Percentiles rank a stretch among this genome's conserved stretches.
Conservation (phyloP, 2,797 vertebrate species). For the Eutrigla gurnardus region DNA sequence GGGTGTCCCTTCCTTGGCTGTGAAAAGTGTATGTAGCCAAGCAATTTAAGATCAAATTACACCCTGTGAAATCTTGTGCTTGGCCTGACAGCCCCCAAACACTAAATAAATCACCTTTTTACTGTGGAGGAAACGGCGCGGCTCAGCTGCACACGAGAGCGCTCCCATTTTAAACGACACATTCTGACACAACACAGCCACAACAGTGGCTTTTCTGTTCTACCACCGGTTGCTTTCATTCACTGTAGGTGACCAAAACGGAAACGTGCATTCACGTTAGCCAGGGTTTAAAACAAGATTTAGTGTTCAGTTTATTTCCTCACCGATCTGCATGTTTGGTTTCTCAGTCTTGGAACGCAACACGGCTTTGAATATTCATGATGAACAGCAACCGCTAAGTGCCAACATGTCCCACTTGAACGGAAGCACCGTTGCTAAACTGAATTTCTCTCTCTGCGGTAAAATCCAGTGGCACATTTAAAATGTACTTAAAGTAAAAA, state of each 20-base stretch:
- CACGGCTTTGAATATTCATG: slow-evolving; percentile 69
- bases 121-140: slow-evolving; percentile 58
- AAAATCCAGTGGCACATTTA: slow-evolving; percentile 25
- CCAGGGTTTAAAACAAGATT: slow-evolving; percentile 41
- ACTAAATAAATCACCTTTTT: slow-evolving; percentile 75
- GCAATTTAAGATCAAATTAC: slow-evolving; percentile 75
- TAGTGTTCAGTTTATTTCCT: slow-evolving; percentile 37
- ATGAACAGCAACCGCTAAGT: slow-evolving; percentile 47
- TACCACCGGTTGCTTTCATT: slow-evolving; percentile 32
- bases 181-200: slow-evolving; percentile 54
- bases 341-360: slow-evolving; percentile 52
- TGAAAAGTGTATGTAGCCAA: slow-evolving; percentile 58
- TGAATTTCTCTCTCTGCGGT: slow-evolving; percentile 28
- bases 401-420: slow-evolving; percentile 54
- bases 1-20: slow-evolving; percentile 49
- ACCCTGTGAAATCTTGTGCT: slow-evolving; percentile 56
- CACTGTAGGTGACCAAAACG: slow-evolving; percentile 34
- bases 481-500: slow-evolving; percentile 31
- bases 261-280: slow-evolving; percentile 40
- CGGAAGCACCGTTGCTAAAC: slow-evolving; percentile 19
- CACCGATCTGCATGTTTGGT: slow-evolving; percentile 44
- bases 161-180: slow-evolving; percentile 66
- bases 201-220: slow-evolving; percentile 31
- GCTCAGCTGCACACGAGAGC: slow-evolving; percentile 61
- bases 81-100: slow-evolving; percentile 63